Conservation (phyloP, 2,888 invertebrate species). For the Sialis lutaria region DNA sequence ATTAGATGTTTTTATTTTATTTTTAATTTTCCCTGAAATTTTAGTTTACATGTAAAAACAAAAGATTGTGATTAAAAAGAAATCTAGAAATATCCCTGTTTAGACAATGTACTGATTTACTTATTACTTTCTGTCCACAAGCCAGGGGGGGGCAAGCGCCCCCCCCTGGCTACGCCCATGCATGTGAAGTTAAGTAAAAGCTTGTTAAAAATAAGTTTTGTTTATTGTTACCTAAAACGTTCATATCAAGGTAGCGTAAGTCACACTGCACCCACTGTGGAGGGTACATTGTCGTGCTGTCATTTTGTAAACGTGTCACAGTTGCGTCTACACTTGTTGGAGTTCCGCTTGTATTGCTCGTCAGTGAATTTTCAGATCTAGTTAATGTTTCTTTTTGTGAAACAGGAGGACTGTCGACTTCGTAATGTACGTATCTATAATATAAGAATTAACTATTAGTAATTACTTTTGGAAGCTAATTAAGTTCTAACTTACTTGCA, state of each 20-base stretch:
- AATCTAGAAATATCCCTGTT: too few species aligned
- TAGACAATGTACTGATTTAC: too few species aligned
- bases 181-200: too few species aligned
- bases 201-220: too few species aligned
- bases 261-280: slow-evolving; percentile 98
- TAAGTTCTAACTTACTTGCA: slow-evolving; percentile 50
- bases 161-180: too few species aligned
- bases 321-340: slow-evolving; percentile 13
- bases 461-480: background rate
- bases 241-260: slow-evolving; percentile 78
- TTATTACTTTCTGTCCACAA: too few species aligned
- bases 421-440: slow-evolving; percentile 84
- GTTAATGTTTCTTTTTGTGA: slow-evolving; percentile 25
- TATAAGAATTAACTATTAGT: slow-evolving; percentile 1
- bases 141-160: too few species aligned
- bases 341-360: slow-evolving; percentile 9
- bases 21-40: too few species aligned
- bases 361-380: slow-evolving; percentile 13
- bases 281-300: slow-evolving; percentile 55
- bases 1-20: too few species aligned
- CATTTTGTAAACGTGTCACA: slow-evolving; percentile 17
- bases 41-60: too few species aligned
- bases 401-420: slow-evolving; percentile 62
- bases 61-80: too few species aligned
- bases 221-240: slow-evolving; percentile 46